These are phyloP conservation scores for Triops cancriformis DNA, from an alignment of 1,140 invertebrate species.

Conservation along the genomic window DNA sequence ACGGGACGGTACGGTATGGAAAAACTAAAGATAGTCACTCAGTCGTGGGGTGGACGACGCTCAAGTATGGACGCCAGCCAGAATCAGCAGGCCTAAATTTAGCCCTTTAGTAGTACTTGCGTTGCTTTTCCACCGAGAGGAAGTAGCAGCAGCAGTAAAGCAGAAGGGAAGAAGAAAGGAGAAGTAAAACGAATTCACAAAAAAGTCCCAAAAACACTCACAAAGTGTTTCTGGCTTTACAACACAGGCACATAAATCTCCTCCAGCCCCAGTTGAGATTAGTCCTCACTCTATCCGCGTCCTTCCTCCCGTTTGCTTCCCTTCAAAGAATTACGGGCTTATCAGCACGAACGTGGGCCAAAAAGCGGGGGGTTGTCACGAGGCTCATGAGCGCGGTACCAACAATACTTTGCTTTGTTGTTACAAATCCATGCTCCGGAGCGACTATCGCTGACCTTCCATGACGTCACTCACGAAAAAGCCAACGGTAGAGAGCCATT, in stretches of 20 bases:
- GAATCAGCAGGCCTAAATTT: slow-evolving; percentile 10
- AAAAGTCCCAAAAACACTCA: background rate
- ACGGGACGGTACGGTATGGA: background rate
- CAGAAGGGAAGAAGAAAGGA: background rate
- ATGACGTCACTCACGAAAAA: background rate
- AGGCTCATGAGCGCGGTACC: background rate
- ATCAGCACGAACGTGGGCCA: background rate
- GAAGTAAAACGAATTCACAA: background rate
- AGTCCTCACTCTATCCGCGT: background rate
- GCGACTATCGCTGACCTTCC: background rate
- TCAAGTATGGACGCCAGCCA: slow-evolving; percentile 5
- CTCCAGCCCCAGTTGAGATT: background rate
- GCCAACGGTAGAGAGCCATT: background rate
- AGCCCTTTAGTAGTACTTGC: background rate
- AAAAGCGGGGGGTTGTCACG: background rate
- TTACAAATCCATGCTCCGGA: background rate
- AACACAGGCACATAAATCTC: background rate
- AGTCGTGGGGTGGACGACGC: background rate
- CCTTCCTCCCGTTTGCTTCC: background rate
- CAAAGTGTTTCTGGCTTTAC: background rate
- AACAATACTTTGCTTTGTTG: background rate
- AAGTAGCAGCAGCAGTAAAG: background rate
- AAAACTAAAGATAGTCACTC: slow-evolving; percentile 14
- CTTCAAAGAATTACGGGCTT: background rate
- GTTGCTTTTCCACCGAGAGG: background rate